A percentile compares a stretch with the other conserved stretches of the same genome.
These are phyloP conservation scores for Cheumatopsyche charites DNA, from an alignment of 1,140 invertebrate genomes.

Conservation along the genomic window DNA sequence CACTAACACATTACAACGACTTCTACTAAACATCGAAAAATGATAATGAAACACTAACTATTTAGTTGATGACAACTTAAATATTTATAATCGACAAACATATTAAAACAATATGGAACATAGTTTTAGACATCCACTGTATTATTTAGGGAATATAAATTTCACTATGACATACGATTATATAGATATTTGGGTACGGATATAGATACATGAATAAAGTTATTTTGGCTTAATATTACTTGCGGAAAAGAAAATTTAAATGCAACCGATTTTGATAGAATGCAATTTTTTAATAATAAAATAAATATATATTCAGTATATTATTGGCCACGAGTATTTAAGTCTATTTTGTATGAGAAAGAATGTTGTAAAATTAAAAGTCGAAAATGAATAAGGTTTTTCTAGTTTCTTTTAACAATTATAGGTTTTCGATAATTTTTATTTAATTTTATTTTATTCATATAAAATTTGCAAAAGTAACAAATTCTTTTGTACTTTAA, in stretches of 20 bases:
- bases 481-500: conserved; percentile 65
- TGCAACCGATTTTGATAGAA: not conserved
- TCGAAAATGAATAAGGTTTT: conserved; percentile 25
- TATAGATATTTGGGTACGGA: too few relatives aligned
- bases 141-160: too few relatives aligned
- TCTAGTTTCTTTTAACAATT: conserved; percentile 45
- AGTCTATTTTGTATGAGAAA: conserved; percentile 9
- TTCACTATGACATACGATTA: too few relatives aligned
- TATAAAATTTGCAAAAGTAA: conserved; percentile 66
- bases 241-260: not conserved
- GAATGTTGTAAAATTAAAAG: conserved; percentile 34
- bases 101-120: conserved; percentile 20
- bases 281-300: not conserved
- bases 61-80: conserved; percentile 4
- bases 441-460: conserved; percentile 57
- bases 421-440: conserved; percentile 45
- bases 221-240: conserved; percentile 1
- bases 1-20: conserved; percentile 26
- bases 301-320: not conserved
- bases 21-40: conserved; percentile 21
- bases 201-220: not conserved
- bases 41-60: conserved; percentile 18
- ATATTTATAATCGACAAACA: not conserved
- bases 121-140: not conserved
- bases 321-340: conserved; percentile 16